Evolutionary conservation across 2,888 invertebrate species (phyloP).

Genomic region (Artemia sp.): DNA sequence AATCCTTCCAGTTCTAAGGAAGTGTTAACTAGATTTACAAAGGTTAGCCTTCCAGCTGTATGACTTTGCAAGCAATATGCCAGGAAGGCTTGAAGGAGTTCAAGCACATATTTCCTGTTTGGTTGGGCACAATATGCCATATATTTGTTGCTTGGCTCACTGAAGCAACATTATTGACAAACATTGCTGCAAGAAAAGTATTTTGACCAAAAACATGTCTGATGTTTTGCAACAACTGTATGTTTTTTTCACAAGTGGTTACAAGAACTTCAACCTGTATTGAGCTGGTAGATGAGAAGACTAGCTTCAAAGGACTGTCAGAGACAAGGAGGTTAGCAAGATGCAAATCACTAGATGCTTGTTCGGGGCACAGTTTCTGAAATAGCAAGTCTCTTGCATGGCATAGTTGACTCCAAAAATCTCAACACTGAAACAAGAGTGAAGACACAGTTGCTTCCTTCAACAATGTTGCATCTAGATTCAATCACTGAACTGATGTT

Average conservation of each 20-base stretch:
- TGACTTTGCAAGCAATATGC: conserved; percentile 15
- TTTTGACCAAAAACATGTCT: conserved; percentile 12
- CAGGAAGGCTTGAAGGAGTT: conserved; percentile 13
- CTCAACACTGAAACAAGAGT: not conserved
- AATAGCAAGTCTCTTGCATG: not conserved
- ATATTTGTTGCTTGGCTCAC: conserved; percentile 7
- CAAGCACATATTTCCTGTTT: conserved; percentile 16
- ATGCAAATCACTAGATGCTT: conserved; percentile 12
- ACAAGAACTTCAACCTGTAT: conserved; percentile 15
- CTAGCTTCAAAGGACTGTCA: conserved; percentile 14
- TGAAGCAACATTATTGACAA: not conserved
- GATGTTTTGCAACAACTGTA: conserved; percentile 19
- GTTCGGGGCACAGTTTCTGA: not conserved
- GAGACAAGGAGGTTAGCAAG: conserved; percentile 15
- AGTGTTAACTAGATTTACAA: conserved; percentile 7
- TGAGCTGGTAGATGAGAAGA: not conserved
- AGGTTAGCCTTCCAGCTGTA: conserved; percentile 1
- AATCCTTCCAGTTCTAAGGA: conserved; percentile 2
- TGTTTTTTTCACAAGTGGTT: conserved; percentile 17
- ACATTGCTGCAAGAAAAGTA: not conserved
- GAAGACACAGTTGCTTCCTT: not conserved
- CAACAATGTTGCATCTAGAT: conserved; percentile 2
- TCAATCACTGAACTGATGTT: not conserved
- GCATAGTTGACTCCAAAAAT: not conserved
- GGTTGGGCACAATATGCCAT: not conserved